Evolutionary conservation across 2,888 invertebrate genomes (phyloP), one percentile per base, ranked within the genome.

Genomic region (Drosophila buzzatii): DNA sequence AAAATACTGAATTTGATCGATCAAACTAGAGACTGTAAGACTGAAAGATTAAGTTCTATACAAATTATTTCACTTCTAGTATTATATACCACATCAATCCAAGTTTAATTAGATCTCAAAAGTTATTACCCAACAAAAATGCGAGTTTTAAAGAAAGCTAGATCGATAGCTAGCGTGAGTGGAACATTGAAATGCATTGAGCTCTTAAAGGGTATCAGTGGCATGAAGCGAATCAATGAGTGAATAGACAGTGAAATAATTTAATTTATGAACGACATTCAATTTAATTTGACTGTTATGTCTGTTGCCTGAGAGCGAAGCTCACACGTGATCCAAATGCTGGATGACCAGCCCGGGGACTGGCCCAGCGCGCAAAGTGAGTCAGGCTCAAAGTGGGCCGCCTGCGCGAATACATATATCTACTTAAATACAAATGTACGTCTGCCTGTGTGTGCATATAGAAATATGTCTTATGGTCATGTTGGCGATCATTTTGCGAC

Each of bases 211-310:
- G 49, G 75, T 72, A 70, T 63, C 35, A 16, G 16, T 33, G 23
- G 6, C 59, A 18, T 37, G 23, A 14, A 41, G 10, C 58, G 63
- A 63, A 44, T 33, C 60, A 47, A 14, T 47, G 49, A 31, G 35
- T 18, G 59, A 52, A 6, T 45, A 16, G 47, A 37, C 56, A 58
- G 58, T 58, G n/a, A 72, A 72, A 64, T 76, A 60, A 73, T 57
- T 76, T 67, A 77, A 87, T 84, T 86, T 87, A 84, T 87, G 70
- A 85, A 72, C 67, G 76, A 58, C 81, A 85, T 86, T 74, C 81
- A 86, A 81, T 84, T 82, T 84, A 83, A 86, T 87, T 87, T 87
- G 81, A 85, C 87, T 87, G 78, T 85, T 86, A 82, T 82, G 82
- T 81, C 81, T 79, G 84, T 85, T 73, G 71, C 52, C 59, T 71